Evolutionary conservation across 2,888 invertebrate genomes (phyloP), one percentile per base, ranked within the genome.

Genomic region (Diaphora mendica): DNA sequence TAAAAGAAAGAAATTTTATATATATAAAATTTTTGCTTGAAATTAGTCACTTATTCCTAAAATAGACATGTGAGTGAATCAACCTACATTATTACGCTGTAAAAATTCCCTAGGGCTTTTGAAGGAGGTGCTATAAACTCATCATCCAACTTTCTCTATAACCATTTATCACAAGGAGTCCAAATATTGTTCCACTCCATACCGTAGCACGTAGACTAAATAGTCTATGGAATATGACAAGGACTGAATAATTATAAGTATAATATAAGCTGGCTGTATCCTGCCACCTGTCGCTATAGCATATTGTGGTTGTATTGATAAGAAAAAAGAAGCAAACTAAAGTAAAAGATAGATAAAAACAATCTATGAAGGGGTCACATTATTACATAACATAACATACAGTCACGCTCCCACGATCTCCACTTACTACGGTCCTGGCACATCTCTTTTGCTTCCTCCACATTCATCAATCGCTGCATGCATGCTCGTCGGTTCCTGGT

Each of bases 51-150:
- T 44, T 8, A 9, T 0, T 26, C 39, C n/a, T 20, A 51, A 39
- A 74, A 64, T 20, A 59, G 55, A 30, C 35, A 3, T 30, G 3
- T 66, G 20, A 5, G 64, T n/a, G 67, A 68, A 65, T 64, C 70
- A 74, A 72, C 55, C 1, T n/a, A 39, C 15, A 11, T 67, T 15
- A 66, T 44, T 73, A 68, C 15, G n/a, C 55, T 62, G 78, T 76
- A 75, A 74, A 79, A 85, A 82, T 77, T 85, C 85, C 85, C 84
- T 79, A 76, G 85, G 85, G 85, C 78, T 79, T 84, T 82, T 76
- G 23, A 79, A 73, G 69, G 70, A 26, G 26, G 70, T 42, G 59
- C 62, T 42, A 71, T 64, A 64, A 59, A 70, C 33, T 48, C n/a
- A 76, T 59, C 68, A 67, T 76, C 30, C 3, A 73, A 82, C 84